Evolutionary conservation across 2,888 invertebrate genomes (phyloP).

Genomic region (Callyntrura sp.): DNA sequence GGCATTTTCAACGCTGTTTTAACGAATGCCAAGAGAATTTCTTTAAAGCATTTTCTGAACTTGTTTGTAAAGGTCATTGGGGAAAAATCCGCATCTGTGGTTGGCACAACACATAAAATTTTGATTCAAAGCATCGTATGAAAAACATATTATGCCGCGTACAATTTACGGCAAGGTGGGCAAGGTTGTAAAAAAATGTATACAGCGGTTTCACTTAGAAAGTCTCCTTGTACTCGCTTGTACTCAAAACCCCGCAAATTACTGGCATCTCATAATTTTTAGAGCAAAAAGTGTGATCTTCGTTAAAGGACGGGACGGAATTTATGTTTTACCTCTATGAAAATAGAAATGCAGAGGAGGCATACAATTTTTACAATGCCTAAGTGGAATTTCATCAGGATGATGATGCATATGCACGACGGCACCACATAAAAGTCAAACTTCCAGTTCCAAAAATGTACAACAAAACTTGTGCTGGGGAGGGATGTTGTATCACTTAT

Average conservation of each 20-base stretch:
- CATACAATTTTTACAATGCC: neutral
- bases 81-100: neutral
- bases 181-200: neutral
- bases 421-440: no score
- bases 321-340: slow-evolving; percentile 23
- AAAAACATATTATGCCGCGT: no score
- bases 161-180: no score
- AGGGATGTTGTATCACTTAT: neutral
- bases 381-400: neutral
- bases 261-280: neutral
- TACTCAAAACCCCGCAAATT: neutral
- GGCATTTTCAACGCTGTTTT: no score
- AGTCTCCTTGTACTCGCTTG: no score
- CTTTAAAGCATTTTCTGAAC: neutral
- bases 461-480: neutral
- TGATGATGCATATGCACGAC: neutral
- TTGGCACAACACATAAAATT: no score
- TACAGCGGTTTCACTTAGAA: no score
- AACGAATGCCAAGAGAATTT: neutral
- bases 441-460: no score
- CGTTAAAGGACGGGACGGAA: slow-evolving; percentile 13
- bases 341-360: slow-evolving; percentile 22
- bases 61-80: neutral
- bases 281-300: slow-evolving; percentile 10
- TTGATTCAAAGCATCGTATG: no score